Evolutionary conservation across 2,797 vertebrate genomes (phyloP).

Genomic region (Sebastes baramenuke): DNA sequence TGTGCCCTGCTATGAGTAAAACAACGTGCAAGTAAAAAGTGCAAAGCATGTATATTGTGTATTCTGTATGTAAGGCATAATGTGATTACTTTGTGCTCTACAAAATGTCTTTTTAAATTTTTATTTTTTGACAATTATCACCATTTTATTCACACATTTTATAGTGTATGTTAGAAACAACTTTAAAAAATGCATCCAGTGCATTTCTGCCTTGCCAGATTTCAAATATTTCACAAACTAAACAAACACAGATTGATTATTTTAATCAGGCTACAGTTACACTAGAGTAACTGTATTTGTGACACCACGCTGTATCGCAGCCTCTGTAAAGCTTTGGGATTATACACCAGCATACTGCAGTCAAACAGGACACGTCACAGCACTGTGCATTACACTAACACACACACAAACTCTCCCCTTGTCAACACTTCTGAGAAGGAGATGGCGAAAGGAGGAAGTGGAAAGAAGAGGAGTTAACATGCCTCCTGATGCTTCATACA

Average conservation of each 20-base stretch:
- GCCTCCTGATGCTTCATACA: background rate
- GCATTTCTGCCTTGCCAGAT: background rate
- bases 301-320: no score
- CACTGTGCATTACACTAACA: background rate
- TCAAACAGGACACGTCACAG: background rate
- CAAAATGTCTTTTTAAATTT: background rate
- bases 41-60: background rate
- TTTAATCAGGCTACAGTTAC: background rate
- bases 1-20: background rate
- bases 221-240: background rate
- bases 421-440: background rate
- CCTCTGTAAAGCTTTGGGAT: slow-evolving; percentile 42
- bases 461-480: background rate
- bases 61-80: background rate
- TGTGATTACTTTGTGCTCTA: background rate
- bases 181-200: background rate
- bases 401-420: background rate
- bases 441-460: background rate
- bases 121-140: background rate
- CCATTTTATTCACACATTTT: background rate
- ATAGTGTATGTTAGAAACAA: background rate
- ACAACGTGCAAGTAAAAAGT: background rate
- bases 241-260: background rate
- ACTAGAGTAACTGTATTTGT: background rate
- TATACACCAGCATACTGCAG: background rate